phyloP scores from a whole-genome alignment of 2,888 invertebrate genomes.

The Crossocerus cetratus region DNA sequence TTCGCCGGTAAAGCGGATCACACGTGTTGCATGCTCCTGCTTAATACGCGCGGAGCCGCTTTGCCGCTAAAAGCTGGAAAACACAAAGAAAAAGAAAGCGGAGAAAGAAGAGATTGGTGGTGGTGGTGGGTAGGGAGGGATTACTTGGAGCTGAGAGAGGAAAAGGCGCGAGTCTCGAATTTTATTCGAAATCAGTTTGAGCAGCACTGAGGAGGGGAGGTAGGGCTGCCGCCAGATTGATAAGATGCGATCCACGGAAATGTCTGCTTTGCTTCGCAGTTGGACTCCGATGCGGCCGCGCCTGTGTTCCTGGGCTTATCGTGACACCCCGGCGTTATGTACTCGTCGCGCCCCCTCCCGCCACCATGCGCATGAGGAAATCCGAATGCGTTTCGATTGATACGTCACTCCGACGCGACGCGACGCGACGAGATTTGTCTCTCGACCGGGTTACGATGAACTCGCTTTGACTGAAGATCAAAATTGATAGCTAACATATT shows the following conservation, averaged over 20 bases:
- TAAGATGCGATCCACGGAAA: slow-evolving; percentile 13
- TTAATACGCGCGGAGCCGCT: not conserved
- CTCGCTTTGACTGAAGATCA: not conserved
- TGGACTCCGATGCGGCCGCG: not conserved
- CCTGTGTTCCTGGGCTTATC: not conserved
- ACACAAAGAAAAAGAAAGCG: not conserved
- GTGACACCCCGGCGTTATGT: not conserved
- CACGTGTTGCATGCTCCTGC: slow-evolving; percentile 19
- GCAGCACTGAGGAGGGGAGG: not conserved
- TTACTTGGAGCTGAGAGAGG: too few relatives aligned
- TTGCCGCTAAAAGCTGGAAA: not conserved
- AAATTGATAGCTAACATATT: not conserved
- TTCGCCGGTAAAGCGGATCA: slow-evolving; percentile 7
- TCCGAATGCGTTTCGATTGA: slow-evolving; percentile 1
- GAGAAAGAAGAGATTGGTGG: not conserved
- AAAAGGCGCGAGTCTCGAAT: not conserved
- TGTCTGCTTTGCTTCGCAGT: slow-evolving; percentile 13
- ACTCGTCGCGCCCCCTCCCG: not conserved
- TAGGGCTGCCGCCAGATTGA: not conserved
- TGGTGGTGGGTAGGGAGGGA: too few relatives aligned
- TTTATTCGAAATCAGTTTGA: slow-evolving; percentile 17
- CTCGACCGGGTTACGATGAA: not conserved
- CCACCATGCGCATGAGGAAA: not conserved
- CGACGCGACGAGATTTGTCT: not conserved
- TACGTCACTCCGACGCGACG: not conserved